Conservation (phyloP, 2,113 vertebrate species). For the Hydrochoerus hydrochaeris region DNA sequence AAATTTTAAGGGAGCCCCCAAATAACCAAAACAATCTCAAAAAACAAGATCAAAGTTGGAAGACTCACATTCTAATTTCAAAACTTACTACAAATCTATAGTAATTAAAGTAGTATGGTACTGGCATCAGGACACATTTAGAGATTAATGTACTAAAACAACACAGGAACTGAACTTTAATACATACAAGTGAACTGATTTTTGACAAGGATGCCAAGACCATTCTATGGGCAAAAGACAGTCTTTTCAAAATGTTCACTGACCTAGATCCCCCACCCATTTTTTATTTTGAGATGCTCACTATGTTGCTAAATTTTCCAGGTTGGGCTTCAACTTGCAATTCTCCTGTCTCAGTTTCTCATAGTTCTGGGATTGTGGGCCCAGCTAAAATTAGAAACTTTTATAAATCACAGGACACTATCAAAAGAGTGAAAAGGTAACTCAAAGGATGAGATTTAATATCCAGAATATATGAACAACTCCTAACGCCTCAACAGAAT, state of each 20-base stretch:
- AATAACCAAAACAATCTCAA: not conserved
- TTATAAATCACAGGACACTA: not conserved
- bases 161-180: constrained; percentile 4
- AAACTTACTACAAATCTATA: not conserved
- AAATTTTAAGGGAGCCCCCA: not conserved
- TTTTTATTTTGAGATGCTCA: not conserved
- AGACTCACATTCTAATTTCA: not conserved
- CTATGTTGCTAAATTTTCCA: not conserved
- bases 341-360: not conserved
- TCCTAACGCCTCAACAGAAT: not conserved
- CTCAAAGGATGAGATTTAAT: constrained; percentile 6
- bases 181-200: not conserved
- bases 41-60: not conserved
- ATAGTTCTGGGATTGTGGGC: not conserved
- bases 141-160: not conserved
- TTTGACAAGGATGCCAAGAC: not conserved
- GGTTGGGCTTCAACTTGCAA: not conserved
- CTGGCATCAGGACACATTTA: not conserved
- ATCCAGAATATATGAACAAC: not conserved
- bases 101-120: not conserved
- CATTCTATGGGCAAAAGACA: not conserved
- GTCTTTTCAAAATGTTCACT: not conserved
- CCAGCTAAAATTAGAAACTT: not conserved
- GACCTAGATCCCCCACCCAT: not conserved
- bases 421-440: constrained; percentile 4